Evolutionary conservation across 2,113 vertebrate species (phyloP), one percentile per base, ranked within the genome.

Genomic region (Chlorodrepanis virens): DNA sequence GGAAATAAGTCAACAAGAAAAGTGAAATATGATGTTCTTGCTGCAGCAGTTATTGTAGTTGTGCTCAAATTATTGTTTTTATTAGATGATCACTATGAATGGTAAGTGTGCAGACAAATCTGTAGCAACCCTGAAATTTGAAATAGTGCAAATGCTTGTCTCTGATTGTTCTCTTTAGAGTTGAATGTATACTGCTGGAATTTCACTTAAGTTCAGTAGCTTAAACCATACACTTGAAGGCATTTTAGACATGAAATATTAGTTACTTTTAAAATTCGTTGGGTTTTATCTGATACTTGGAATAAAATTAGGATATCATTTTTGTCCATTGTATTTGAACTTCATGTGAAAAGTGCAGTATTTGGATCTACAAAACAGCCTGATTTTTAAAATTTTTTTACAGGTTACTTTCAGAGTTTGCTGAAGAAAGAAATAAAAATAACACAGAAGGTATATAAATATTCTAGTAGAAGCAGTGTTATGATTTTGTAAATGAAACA

Each of bases 61-160:
- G 98, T 98, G 56, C 87, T 99, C 96, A 99, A 99, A 96, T 87
- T 99, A 17, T 6, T 99, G 39, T 99, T 99, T 92, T 97, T 98
- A 82, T 89, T 99, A 94, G 97, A 99, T 89, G 99, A 99, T 97
- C 87, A 61, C 33, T 97, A 96, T 4, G 99, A 99, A 90, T 99
- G 99, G 99, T 99, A 97, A 95, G 98, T 97, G 21, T 85, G 22
- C 42, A 42, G 54, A 49, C 37, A 72, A 85, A 67, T 61, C 60
- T 44, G 19, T 77, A 69, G 21, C 47, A 76, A 59, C 78, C 27
- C 11, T 28, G 47, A 29, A 6, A 52, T 67, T 89, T 74, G 25
- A 79, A 27, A 35, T 19, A 39, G 8, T 39, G 22, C 18, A 68
- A 33, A 45, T 44, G 1, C 40, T 56, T 74, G 28, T 53, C 20